These are phyloP conservation scores for Caenorhabditis plicata DNA, from an alignment of 2,888 invertebrate genomes.

Conservation along the genomic window DNA sequence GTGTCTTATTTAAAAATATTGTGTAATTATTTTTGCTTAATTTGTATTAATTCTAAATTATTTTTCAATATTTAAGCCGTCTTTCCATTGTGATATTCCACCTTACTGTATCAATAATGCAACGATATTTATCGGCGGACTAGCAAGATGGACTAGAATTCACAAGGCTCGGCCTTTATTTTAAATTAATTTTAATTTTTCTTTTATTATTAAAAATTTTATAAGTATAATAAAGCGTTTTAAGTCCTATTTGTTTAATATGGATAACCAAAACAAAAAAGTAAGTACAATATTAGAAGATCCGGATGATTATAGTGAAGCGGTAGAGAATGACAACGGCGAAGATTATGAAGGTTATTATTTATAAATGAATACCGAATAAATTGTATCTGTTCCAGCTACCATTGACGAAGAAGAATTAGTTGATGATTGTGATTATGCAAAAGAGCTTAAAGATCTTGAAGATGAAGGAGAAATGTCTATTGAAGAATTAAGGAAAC, in stretches of 20 bases:
- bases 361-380: not conserved
- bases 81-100: not conserved
- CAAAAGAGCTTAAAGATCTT: constrained; percentile 51
- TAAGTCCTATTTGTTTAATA: no score
- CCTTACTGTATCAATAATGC: no score
- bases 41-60: no score
- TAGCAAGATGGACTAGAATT: no score
- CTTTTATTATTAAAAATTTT: not conserved
- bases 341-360: constrained; percentile 56
- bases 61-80: no score
- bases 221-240: no score
- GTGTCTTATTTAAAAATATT: no score
- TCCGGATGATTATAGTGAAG: constrained; percentile 37
- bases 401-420: constrained; percentile 61
- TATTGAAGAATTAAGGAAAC: constrained; percentile 56
- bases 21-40: no score
- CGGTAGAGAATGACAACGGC: constrained; percentile 43
- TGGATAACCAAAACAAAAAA: constrained; percentile 17
- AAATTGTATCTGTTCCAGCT: constrained; percentile 34
- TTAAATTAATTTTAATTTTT: not conserved
- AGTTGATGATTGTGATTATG: constrained; percentile 48
- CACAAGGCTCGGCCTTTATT: not conserved
- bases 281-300: constrained; percentile 24
- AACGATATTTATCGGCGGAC: no score
- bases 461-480: constrained; percentile 59